Evolutionary conservation across 2,113 vertebrate species (phyloP), one percentile per base, ranked within the genome.

Genomic region (Riparia riparia): DNA sequence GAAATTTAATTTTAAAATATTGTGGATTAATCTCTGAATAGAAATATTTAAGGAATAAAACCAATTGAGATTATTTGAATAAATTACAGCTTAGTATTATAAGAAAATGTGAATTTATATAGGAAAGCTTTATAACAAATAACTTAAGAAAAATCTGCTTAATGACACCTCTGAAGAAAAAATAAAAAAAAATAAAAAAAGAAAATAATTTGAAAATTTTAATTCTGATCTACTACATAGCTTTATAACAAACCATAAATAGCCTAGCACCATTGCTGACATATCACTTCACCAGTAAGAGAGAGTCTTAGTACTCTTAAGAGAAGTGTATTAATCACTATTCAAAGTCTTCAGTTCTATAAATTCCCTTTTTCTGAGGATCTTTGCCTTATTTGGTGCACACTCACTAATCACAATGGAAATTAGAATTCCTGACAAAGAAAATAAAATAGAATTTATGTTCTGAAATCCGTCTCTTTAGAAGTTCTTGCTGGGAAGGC

Each of bases 51-150:
- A 74, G 8, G 11, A 82, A 47, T 47, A 82, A 74, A 76, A 72
- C 0, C 12, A 76, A 7, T 51, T 32, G 1, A 71, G 15, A 39
- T 14, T 0, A 60, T 82, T 90, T 5, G 6, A 64, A 21, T 7
- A 8, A 45, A 25, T 25, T 74, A 41, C 12, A 82, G 3, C 1
- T 65, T 66, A 87, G 2, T 14, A 82, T 57, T 64, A n/a, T 16
- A 72, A 64, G 44, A 69, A 74, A 44, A 71, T 20, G 1, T 49
- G 8, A 86, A 37, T 53, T 73, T 68, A 22, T 5, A 18, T n/a
- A 57, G 18, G 19, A 83, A 49, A 61, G 1, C 6, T 60, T 80
- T 19, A 34, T 56, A 90, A 42, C 1, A 68, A 65, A 61, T 66
- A 61, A 51, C 51, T 71, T 39, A 32, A 49, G 20, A 60, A 61